Evolutionary conservation across 2,797 vertebrate genomes (phyloP), one percentile per base, ranked within the genome.

Genomic region (Hyperoplus lanceolatus): DNA sequence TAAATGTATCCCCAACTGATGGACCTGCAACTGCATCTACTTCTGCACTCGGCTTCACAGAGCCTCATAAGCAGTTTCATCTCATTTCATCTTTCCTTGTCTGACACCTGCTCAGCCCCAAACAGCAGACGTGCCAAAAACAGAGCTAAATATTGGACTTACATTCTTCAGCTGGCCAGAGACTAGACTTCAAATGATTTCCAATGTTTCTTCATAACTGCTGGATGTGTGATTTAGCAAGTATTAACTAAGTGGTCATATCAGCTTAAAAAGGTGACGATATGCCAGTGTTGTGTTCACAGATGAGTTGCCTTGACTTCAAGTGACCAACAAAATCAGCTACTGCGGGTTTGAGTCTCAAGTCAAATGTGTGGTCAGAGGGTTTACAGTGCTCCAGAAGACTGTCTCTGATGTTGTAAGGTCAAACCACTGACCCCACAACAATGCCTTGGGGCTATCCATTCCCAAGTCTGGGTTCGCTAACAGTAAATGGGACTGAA

Each of bases 401-500:
- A 59, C 67, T 8, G 73, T 77, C 21, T 11, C 54, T 53, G 81
- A 77, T 70, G 18, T 62, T 69, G 42, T 71, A 57, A 57, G 68
- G 75, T 88, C 83, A 83, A 68, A 13, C 49, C 67, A 58, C 61
- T 80, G 80, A 85, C 80, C 73, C 65, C 46, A 79, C 70, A 73
- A 46, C 71, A 66, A 59, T 65, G 74, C 70, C 82, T 77, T 56
- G 13, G 53, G 88, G 85, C 80, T 57, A 71, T 75, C 18, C 59
- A 69, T 49, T 63, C 69, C 56, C 6, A 51, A 46, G 62, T 42
- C 73, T 49, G 68, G 57, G 58, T 80, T 69, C 63, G 74, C 77
- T 54, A 64, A 75, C 75, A 74, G 75, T 60, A 74, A 63, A 86
- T 57, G 15, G 62, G 88, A 91, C 77, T 85, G 87, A 93, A 90